Evolutionary conservation across 2,797 vertebrate genomes (phyloP).

Genomic region (Bovichtus variegatus): DNA sequence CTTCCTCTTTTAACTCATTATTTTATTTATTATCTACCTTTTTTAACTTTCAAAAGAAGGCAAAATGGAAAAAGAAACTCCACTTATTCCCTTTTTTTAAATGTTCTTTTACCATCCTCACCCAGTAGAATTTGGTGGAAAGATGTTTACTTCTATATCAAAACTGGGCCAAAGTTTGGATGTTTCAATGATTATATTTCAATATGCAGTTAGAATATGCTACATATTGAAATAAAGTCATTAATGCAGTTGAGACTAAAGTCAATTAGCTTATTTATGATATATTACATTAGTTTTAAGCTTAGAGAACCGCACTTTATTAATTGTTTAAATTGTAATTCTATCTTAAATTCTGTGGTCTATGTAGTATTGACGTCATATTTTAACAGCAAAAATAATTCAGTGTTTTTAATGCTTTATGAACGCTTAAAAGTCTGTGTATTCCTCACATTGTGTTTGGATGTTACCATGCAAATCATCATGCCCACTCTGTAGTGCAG

Average conservation of each 20-base stretch:
- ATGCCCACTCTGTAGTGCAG: too few species aligned
- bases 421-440: too few species aligned
- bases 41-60: not conserved
- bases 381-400: too few species aligned
- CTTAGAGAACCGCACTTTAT: too few species aligned
- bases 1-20: not conserved
- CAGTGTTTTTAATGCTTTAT: too few species aligned
- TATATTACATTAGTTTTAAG: too few species aligned
- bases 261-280: not conserved
- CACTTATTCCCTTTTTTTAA: not conserved
- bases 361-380: too few species aligned
- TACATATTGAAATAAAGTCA: not conserved
- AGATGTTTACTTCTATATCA: not conserved
- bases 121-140: not conserved
- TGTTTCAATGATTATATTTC: not conserved
- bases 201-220: not conserved
- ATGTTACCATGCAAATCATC: too few species aligned
- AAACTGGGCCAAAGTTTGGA: not conserved
- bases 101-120: too few species aligned
- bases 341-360: too few species aligned
- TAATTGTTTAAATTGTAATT: too few species aligned
- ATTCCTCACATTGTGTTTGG: too few species aligned
- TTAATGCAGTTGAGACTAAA: not conserved
- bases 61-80: not conserved
- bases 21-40: slow-evolving; percentile 6